A percentile compares a stretch with the other conserved stretches of the same genome.
These are phyloP conservation scores for Plecotus auritus DNA, from an alignment of 2,113 vertebrate genomes.

Conservation along the genomic window DNA sequence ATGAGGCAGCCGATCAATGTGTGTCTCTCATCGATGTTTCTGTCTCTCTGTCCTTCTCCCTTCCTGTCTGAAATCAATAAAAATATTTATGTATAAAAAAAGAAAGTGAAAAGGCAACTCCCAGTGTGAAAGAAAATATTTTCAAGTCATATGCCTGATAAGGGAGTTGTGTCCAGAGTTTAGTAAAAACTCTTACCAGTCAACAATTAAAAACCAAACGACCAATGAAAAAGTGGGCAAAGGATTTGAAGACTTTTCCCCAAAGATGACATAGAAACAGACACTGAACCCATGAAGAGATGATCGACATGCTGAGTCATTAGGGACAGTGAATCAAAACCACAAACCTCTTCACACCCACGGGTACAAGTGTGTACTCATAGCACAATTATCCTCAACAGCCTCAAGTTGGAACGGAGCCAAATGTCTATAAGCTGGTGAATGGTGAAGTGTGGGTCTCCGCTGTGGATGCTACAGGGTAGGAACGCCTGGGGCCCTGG, in stretches of 20 bases:
- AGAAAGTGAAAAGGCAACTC: background rate
- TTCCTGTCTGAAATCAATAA: no score
- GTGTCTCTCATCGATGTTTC: no score
- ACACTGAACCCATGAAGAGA: background rate
- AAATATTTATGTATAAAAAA: no score
- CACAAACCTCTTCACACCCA: background rate
- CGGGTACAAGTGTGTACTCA: background rate
- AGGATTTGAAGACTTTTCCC: background rate
- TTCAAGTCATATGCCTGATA: background rate
- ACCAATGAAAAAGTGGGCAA: background rate
- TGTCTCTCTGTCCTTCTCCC: no score
- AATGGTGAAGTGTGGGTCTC: background rate
- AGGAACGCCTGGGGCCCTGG: background rate
- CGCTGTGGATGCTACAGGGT: rapidly evolving
- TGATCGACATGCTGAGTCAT: background rate
- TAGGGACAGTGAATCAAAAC: background rate
- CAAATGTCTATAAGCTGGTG: no score
- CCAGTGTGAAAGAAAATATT: background rate
- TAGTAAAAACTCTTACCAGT: background rate
- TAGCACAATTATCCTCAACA: background rate
- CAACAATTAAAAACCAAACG: background rate
- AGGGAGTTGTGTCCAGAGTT: background rate
- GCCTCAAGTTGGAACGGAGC: background rate
- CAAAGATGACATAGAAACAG: background rate
- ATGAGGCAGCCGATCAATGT: no score